phyloP scores from a whole-genome alignment of 2,113 vertebrate genomes.

The Nerophis lumbriciformis region DNA sequence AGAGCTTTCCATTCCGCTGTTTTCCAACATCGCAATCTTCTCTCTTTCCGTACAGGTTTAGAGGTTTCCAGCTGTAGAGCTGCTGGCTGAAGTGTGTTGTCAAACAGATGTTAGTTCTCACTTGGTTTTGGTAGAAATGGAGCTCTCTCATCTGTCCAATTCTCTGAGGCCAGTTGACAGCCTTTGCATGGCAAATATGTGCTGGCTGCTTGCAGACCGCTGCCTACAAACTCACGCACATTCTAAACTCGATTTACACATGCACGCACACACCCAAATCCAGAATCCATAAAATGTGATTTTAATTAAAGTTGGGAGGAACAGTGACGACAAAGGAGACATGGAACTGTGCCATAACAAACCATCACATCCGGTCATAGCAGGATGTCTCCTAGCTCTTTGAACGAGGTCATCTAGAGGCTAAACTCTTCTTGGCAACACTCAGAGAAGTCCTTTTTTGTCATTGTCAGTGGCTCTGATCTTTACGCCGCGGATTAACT shows the following conservation, averaged over 20 bases:
- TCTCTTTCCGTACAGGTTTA: conserved; percentile 39
- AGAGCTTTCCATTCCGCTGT: conserved; percentile 53
- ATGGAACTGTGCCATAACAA: conserved; percentile 42
- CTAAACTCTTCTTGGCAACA: conserved; percentile 7
- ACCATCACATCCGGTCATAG: conserved; percentile 34
- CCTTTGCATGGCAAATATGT: not conserved
- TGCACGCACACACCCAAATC: conserved; percentile 9
- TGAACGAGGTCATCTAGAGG: conserved; percentile 26
- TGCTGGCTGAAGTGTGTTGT: conserved; percentile 30
- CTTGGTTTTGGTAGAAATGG: conserved; percentile 1
- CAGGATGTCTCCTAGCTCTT: conserved; percentile 7
- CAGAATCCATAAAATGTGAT: conserved; percentile 48
- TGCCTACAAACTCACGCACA: not conserved
- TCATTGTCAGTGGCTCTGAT: conserved; percentile 19
- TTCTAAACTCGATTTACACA: not conserved
- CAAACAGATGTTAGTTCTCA: conserved; percentile 53
- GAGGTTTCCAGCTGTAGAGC: conserved; percentile 53
- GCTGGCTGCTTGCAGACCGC: not conserved
- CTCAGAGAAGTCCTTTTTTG: conserved; percentile 8
- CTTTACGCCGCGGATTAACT: not conserved
- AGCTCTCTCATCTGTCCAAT: conserved; percentile 1
- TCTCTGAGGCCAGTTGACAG: conserved; percentile 2
- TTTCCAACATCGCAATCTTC: conserved; percentile 41
- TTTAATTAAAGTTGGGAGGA: conserved; percentile 34
- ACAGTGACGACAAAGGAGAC: conserved; percentile 28